These are phyloP conservation scores for Drosophila pandora DNA, from an alignment of 1,140 invertebrate species.

Conservation along the genomic window DNA sequence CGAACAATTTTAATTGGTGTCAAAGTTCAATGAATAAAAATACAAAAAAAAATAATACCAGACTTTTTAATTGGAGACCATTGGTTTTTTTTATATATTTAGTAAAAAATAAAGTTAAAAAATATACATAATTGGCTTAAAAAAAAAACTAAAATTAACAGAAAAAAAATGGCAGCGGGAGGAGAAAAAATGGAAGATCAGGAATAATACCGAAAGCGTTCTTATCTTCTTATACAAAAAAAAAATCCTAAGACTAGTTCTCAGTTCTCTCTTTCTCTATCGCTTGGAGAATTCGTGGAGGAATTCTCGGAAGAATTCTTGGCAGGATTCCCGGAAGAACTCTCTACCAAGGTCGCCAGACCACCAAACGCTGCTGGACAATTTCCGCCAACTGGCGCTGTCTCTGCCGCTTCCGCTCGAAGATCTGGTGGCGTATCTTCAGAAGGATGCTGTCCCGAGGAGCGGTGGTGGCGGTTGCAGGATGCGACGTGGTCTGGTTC, in stretches of 20 bases:
- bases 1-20: slow-evolving; percentile 52
- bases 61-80: slow-evolving; percentile 1
- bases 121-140: slow-evolving; percentile 33
- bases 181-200: slow-evolving; percentile 60
- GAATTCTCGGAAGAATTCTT: not conserved
- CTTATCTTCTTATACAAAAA: slow-evolving; percentile 7
- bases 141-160: slow-evolving; percentile 23
- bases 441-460: slow-evolving; percentile 70
- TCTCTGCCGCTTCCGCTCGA: slow-evolving; percentile 71
- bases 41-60: not conserved
- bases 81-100: slow-evolving; percentile 1
- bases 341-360: slow-evolving; percentile 75
- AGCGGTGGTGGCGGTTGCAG: slow-evolving; percentile 9
- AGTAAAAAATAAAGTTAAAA: slow-evolving; percentile 10
- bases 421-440: slow-evolving; percentile 79
- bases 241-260: slow-evolving; percentile 29
- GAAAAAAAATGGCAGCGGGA: slow-evolving; percentile 17
- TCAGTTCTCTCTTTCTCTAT: slow-evolving; percentile 26
- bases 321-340: not conserved
- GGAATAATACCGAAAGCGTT: slow-evolving; percentile 61
- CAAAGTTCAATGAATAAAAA: slow-evolving; percentile 39
- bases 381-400: slow-evolving; percentile 62
- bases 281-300: no score
- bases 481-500: slow-evolving; percentile 13
- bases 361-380: slow-evolving; percentile 60